Evolutionary conservation across 2,888 invertebrate species (phyloP).

Genomic region (Euphydryas editha): DNA sequence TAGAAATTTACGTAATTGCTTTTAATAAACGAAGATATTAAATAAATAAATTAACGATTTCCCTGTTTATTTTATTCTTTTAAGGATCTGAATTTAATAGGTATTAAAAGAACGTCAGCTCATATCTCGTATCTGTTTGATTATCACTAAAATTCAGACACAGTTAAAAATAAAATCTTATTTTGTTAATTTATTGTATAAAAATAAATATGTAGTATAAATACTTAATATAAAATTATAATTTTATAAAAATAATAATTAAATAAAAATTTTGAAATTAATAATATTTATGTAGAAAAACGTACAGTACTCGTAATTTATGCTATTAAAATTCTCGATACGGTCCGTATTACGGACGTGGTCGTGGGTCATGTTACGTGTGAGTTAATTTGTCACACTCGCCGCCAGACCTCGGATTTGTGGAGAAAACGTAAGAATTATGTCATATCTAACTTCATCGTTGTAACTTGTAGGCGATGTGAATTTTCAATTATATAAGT

Average conservation of each 20-base stretch:
- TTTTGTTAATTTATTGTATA: no score
- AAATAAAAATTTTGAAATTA: no score
- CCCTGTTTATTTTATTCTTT: no score
- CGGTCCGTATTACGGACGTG: slow-evolving; percentile 13
- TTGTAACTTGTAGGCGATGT: slow-evolving; percentile 2
- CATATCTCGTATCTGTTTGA: no score
- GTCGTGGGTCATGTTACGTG: slow-evolving; percentile 28
- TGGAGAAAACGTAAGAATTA: slow-evolving; percentile 34
- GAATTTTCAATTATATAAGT: slow-evolving; percentile 11
- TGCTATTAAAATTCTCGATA: slow-evolving; percentile 22
- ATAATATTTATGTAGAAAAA: background rate
- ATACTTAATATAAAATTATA: no score
- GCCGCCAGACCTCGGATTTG: slow-evolving; percentile 25
- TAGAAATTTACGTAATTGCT: background rate
- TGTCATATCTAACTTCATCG: slow-evolving; percentile 24
- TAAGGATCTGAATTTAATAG: no score
- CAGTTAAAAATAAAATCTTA: no score
- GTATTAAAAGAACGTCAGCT: no score
- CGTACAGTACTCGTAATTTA: background rate
- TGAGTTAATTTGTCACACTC: slow-evolving; percentile 30
- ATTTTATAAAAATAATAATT: no score
- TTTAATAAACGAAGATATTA: background rate
- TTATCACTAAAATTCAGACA: no score
- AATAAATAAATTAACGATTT: no score
- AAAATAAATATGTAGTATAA: no score